phyloP scores from a whole-genome alignment of 2,797 vertebrate species.

The Prionace glauca region DNA sequence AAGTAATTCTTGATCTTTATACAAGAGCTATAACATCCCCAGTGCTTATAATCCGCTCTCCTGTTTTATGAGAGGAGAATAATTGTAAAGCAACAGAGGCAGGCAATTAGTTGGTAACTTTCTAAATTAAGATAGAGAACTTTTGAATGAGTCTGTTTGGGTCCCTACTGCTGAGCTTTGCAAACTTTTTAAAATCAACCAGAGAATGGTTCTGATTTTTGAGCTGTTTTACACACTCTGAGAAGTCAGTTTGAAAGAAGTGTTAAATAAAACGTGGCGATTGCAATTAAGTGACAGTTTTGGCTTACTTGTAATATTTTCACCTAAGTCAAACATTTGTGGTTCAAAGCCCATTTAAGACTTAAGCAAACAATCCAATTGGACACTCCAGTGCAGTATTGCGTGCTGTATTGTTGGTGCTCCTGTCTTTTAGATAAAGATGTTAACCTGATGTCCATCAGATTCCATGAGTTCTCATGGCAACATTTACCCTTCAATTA shows the following conservation, averaged over 20 bases:
- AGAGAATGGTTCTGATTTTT: background rate
- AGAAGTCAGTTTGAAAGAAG: background rate
- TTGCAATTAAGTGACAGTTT: background rate
- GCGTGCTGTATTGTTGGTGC: background rate
- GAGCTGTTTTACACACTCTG: background rate
- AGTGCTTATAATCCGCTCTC: background rate
- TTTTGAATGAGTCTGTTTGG: background rate
- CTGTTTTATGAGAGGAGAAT: background rate
- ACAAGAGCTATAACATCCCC: background rate
- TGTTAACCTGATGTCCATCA: background rate
- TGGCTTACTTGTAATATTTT: background rate
- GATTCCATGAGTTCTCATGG: background rate
- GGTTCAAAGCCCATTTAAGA: background rate
- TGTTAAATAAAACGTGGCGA: background rate
- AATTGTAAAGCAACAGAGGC: background rate
- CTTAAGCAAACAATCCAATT: background rate
- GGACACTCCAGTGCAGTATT: background rate
- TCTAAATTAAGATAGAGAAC: background rate
- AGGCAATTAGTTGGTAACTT: background rate
- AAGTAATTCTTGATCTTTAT: background rate
- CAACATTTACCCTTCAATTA: background rate
- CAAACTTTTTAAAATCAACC: background rate
- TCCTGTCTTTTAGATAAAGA: background rate
- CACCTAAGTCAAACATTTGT: background rate
- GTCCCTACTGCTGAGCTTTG: background rate